phyloP scores from a whole-genome alignment of 1,140 invertebrate species.

The Pemphigus obesinymphae region DNA sequence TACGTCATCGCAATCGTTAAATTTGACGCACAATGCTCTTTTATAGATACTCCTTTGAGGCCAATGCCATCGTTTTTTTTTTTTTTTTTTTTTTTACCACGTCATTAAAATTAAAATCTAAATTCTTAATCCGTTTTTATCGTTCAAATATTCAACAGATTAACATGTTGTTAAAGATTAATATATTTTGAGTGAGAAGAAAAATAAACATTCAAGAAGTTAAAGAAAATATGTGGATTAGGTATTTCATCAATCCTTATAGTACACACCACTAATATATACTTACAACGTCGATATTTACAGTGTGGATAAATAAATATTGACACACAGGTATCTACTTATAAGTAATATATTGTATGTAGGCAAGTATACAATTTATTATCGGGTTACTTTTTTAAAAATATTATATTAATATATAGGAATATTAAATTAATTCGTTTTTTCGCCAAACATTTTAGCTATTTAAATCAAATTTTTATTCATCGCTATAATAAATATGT shows the following conservation, averaged over 20 bases:
- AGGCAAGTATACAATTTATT: too few relatives aligned
- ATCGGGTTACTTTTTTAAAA: too few relatives aligned
- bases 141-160: neutral
- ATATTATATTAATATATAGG: too few relatives aligned
- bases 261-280: too few relatives aligned
- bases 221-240: neutral
- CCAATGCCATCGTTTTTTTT: too few relatives aligned
- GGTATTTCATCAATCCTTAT: neutral
- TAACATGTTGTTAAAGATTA: neutral
- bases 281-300: neutral
- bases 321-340: neutral
- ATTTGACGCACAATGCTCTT: neutral
- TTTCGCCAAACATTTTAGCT: neutral
- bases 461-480: neutral
- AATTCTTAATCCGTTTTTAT: neutral
- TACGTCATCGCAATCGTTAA: neutral
- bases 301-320: neutral
- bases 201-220: neutral
- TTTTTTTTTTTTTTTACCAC: too few relatives aligned
- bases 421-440: too few relatives aligned
- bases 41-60: neutral
- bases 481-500: neutral
- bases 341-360: too few relatives aligned
- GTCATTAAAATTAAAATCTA: neutral
- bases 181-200: neutral